Evolutionary conservation across 2,888 invertebrate species (phyloP).

Genomic region (Drosophila setosimentum): DNA sequence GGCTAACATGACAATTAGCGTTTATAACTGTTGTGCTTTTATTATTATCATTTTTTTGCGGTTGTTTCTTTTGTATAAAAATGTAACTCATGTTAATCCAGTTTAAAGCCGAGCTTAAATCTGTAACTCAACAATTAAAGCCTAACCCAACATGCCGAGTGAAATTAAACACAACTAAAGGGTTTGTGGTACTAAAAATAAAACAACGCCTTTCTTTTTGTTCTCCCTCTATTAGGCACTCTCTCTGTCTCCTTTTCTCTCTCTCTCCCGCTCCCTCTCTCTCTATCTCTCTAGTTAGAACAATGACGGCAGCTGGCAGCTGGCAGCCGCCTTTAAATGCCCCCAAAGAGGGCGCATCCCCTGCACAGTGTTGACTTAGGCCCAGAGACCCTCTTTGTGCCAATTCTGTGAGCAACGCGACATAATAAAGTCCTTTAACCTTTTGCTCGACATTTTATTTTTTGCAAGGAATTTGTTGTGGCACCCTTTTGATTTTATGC

Average conservation of each 20-base stretch:
- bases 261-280: conserved; percentile 1
- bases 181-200: conserved; percentile 14
- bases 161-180: conserved; percentile 19
- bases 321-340: conserved; percentile 54
- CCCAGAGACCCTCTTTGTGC: conserved; percentile 2
- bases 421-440: conserved; percentile 69
- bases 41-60: not conserved
- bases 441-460: conserved; percentile 56
- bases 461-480: conserved; percentile 10
- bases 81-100: not conserved
- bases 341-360: conserved; percentile 46
- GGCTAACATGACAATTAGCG: not conserved
- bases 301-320: conserved; percentile 24
- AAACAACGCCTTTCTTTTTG: not conserved
- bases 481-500: conserved; percentile 36
- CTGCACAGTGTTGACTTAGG: conserved; percentile 24
- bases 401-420: conserved; percentile 28
- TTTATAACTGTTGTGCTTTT: not conserved
- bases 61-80: not conserved
- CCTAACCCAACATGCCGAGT: conserved; percentile 5
- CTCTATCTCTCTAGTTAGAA: conserved; percentile 8
- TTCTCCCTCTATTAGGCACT: not conserved
- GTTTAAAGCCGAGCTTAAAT: not conserved
- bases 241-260: conserved; percentile 3
- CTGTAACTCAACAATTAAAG: conserved; percentile 9